phyloP scores from a whole-genome alignment of 2,797 vertebrate genomes.

The Sebastes baramenuke region DNA sequence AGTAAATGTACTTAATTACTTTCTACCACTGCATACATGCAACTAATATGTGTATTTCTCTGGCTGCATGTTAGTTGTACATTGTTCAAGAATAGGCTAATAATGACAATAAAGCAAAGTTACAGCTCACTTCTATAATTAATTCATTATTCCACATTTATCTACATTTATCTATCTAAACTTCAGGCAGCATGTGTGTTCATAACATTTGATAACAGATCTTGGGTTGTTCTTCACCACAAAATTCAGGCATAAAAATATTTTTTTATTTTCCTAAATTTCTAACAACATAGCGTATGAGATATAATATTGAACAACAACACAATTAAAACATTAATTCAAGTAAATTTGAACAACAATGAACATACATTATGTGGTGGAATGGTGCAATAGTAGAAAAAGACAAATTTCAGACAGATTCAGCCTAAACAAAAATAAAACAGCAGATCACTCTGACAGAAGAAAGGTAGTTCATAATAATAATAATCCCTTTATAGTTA shows the following conservation, averaged over 20 bases:
- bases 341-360: slow-evolving; percentile 41
- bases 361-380: not conserved
- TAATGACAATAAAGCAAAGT: not conserved
- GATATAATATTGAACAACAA: not conserved
- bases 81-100: not conserved
- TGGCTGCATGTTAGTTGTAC: no score
- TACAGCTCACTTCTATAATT: not conserved
- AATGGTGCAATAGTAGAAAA: not conserved
- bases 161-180: not conserved
- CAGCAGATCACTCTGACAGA: not conserved
- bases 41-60: no score
- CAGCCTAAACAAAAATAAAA: not conserved
- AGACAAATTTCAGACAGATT: not conserved
- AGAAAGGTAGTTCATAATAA: not conserved
- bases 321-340: slow-evolving; percentile 22
- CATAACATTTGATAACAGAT: not conserved
- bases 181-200: not conserved
- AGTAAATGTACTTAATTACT: no score
- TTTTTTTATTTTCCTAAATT: slow-evolving; percentile 23
- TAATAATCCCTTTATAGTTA: not conserved
- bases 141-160: not conserved
- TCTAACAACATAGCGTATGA: not conserved
- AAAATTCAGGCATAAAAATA: slow-evolving; percentile 15
- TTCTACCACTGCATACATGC: no score
- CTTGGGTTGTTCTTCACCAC: not conserved